Base-by-base conservation (phyloP, 2,797 vertebrate genomes). In the Spinus olivaceus region DNA sequence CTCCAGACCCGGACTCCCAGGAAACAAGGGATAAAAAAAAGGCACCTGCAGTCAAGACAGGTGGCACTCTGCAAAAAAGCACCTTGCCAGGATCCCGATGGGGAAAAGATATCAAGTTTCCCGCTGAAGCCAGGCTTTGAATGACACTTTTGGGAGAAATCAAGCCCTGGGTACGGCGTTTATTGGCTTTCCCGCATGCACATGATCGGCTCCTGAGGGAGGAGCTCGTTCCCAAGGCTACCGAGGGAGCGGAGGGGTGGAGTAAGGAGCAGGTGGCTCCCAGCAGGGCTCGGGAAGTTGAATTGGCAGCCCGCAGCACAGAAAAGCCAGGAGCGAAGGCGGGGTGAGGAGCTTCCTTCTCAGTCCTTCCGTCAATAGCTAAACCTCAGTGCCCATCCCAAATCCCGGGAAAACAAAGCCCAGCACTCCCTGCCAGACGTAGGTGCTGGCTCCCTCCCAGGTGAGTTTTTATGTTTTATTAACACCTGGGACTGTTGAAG, bases 221-320 rank as follows among this genome's bases (percentile, higher is more conserved):
- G 94, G 95, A 54, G 90, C 15, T 65, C 83, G 96, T 96, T 93
- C 74, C 94, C 88, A 24, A 41, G 81, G 92, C 70, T 84, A 83
- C 92, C 3, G 33, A 85, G 2, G 51, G 23, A 57, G 39, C 12
- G 2, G 14, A 69, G 65, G 56, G 35, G 39, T 46, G 10, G 10
- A 11, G 6, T 3, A 8, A 16, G 46, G 37, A 30, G 42, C 41
- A 86, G 61, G 81, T 39, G 63, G 32, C 6, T 63, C 12, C 27
- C 10, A 37, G 57, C 3, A 4, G 12, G 14, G 3, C 7, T 41
- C 14, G 20, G 60, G 19, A n/a, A 67, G 11, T 9, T 21, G 37
- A 16, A 8, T 12, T 25, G 3, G 4, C 18, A 22, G 42, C 16
- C 50, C 4, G 1, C 32, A 14, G 39, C 41, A 8, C 2, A 3